Base-by-base conservation (phyloP, 1,140 invertebrate genomes). In the Steinernema khuongi region DNA sequence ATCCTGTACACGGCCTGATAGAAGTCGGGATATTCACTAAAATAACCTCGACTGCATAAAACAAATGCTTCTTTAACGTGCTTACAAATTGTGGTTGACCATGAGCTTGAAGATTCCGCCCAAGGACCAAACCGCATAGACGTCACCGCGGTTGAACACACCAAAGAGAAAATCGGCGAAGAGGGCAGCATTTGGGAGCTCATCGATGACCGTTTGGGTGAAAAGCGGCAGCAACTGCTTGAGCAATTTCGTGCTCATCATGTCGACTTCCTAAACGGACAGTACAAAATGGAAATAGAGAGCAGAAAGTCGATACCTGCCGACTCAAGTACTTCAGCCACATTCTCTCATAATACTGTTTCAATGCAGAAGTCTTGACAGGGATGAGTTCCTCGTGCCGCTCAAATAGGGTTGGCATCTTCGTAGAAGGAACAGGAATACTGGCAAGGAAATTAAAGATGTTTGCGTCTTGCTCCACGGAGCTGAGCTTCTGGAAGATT, bases 1-100 rank as follows among this genome's bases (percentile, higher is more conserved):
- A 98, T 90, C 0, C 91, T 91, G 87, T 98, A 98, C 1, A 98
- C 87, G 84, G 96, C 94, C 68, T 90, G 90, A 85, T 94, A 98
- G 82, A 98, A 94, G 86, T 96, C 91, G 1, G 94, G 94, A 87
- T 96, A 96, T 83, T 96, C 92, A 75, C 89, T 90, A 83, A 30
- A 86, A 87, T 72, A 50, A 68, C 81, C 79, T 78, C n/a, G n/a
- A n/a, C n/a, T n/a, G n/a, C n/a, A n/a, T n/a, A n/a, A 81, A 71
- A 76, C 28, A 69, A 28, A 68, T 30, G 71, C 31, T 19, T 77
- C 70, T 41, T 66, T 71, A 74, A 31, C 67, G 22, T 30, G 67
- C 88, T 88, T 86, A 90, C 86, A 98, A 89, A 87, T 97, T 96
- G 85, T 96, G 91, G 75, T 92, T 91, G 70, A 92, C 90, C 73